Conservation (phyloP, 2,113 vertebrate genomes). For the Ondatra zibethicus region DNA sequence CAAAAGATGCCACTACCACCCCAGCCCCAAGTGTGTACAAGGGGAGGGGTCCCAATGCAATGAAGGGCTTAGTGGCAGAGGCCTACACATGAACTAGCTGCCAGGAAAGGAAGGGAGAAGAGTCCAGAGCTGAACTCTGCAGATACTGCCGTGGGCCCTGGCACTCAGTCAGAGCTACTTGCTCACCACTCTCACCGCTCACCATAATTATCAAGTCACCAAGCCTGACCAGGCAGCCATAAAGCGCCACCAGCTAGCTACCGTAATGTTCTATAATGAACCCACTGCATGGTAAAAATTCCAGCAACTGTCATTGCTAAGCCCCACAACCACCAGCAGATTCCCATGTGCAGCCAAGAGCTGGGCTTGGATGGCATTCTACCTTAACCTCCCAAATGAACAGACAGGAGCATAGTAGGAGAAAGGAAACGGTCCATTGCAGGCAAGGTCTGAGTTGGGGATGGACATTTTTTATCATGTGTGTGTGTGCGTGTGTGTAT, state of each 20-base stretch:
- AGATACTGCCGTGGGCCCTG: background rate
- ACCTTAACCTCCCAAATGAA: background rate
- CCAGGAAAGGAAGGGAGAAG: background rate
- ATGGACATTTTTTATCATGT: background rate
- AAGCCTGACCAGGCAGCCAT: background rate
- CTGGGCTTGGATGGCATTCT: background rate
- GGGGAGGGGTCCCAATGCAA: background rate
- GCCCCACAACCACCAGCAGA: too few species aligned
- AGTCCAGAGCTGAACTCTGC: fast-evolving
- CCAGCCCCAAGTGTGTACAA: fast-evolving
- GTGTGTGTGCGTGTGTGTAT: too few species aligned
- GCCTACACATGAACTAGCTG: background rate
- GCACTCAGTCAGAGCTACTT: background rate
- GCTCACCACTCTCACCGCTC: background rate
- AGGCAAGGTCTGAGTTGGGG: background rate
- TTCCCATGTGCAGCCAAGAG: background rate
- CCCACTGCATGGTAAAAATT: background rate
- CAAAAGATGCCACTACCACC: background rate
- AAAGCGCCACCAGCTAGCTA: background rate
- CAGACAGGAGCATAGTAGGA: background rate
- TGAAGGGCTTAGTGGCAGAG: background rate
- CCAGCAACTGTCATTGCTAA: background rate
- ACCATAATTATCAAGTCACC: background rate
- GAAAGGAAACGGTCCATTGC: background rate
- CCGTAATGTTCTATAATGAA: background rate